Evolutionary conservation across 2,888 invertebrate species (phyloP).

Genomic region (Erebia epiphron): DNA sequence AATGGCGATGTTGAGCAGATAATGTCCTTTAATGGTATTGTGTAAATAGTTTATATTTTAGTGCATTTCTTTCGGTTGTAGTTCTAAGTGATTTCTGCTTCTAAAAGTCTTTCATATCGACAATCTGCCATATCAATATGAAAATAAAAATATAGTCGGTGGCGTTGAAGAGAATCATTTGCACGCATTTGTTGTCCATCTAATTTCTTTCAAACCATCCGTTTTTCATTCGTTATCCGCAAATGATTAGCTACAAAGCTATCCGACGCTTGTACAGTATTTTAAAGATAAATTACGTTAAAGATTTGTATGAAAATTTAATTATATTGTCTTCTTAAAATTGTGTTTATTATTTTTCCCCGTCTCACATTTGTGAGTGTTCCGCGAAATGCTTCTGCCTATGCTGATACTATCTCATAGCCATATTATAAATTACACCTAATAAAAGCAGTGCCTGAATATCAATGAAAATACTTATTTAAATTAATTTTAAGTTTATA

Average conservation of each 20-base stretch:
- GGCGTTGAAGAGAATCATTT: slow-evolving; percentile 68
- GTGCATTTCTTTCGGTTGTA: slow-evolving; percentile 73
- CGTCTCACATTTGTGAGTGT: no score
- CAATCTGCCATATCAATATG: slow-evolving; percentile 86
- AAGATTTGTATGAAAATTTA: slow-evolving; percentile 92
- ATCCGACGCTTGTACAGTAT: slow-evolving; percentile 87
- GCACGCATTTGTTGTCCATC: slow-evolving; percentile 42
- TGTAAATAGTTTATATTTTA: slow-evolving; percentile 71
- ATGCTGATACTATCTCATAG: no score
- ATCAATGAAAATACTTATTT: no score
- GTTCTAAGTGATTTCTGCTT: slow-evolving; percentile 68
- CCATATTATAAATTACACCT: no score
- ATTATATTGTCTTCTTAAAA: slow-evolving; percentile 84
- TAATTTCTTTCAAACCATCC: slow-evolving; percentile 41
- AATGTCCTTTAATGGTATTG: slow-evolving; percentile 51
- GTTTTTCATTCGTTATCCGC: slow-evolving; percentile 43
- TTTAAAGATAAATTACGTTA: slow-evolving; percentile 89
- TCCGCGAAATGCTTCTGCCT: no score
- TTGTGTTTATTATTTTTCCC: slow-evolving; percentile 46
- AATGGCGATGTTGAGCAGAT: slow-evolving; percentile 59
- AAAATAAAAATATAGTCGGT: slow-evolving; percentile 77
- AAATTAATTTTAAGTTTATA: no score
- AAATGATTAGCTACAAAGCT: slow-evolving; percentile 70
- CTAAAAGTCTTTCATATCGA: slow-evolving; percentile 84
- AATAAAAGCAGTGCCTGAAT: no score